These are phyloP conservation scores for Calypte anna DNA, from an alignment of 2,113 vertebrate genomes.

Conservation along the genomic window DNA sequence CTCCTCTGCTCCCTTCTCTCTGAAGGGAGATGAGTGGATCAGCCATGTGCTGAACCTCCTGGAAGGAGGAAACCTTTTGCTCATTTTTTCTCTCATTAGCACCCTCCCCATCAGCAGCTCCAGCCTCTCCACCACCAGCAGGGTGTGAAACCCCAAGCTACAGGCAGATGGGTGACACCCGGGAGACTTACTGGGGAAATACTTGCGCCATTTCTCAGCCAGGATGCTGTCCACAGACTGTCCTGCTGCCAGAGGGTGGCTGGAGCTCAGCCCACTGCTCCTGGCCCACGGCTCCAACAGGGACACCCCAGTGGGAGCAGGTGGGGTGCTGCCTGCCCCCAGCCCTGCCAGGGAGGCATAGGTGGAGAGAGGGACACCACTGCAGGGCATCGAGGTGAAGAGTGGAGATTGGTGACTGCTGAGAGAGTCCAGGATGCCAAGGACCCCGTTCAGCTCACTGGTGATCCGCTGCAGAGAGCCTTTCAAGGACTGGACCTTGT, in stretches of 20 bases:
- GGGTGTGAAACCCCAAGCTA: accelerated
- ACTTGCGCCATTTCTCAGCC: constrained; percentile 82
- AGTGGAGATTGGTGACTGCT: constrained; percentile 31
- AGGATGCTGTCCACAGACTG: constrained; percentile 74
- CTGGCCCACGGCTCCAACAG: constrained; percentile 64
- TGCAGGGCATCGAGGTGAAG: background rate
- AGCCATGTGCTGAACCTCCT: background rate
- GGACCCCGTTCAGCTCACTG: constrained; percentile 81
- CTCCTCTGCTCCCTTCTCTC: background rate
- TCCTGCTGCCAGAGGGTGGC: background rate
- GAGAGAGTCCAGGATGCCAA: constrained; percentile 78
- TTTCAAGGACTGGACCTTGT: constrained; percentile 82
- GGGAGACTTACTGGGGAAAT: constrained; percentile 81
- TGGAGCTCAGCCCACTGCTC: background rate
- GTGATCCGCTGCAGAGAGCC: constrained; percentile 86
- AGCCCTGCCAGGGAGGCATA: background rate
- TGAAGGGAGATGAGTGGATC: background rate
- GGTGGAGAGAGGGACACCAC: background rate
- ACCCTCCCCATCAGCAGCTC: background rate
- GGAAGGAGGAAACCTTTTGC: background rate
- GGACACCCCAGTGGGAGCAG: background rate
- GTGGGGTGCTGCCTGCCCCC: background rate
- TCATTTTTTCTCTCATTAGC: background rate
- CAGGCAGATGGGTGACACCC: accelerated
- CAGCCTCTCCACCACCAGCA: background rate